Base-by-base conservation (phyloP, 2,113 vertebrate species). In the Solea senegalensis region DNA sequence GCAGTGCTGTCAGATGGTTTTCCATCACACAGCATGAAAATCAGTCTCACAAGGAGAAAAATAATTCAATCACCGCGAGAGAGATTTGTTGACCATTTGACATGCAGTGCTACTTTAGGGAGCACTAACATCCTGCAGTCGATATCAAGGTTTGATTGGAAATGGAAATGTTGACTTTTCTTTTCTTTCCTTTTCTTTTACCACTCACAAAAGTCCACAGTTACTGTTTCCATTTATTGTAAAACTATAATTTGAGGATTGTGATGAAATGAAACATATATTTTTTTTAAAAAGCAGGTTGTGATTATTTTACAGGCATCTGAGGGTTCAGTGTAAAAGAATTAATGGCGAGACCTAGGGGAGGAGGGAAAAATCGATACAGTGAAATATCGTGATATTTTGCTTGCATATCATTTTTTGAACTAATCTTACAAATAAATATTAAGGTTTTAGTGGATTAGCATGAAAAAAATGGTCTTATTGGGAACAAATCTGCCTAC, bases 1-100 rank as follows among this genome's bases (percentile, higher is more conserved):
- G 15, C 56, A 28, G 69, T 40, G 69, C 69, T 28, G 64, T 39
- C 48, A 43, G 43, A 76, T 50, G 13, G 13, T 15, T 50, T 67
- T 68, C 56, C 40, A 50, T 21, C 15, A n/a, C 8, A 7, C 28
- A 46, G 61, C 1, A 26, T 64, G 8, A 69, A 59, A 65, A 71
- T 63, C 41, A 50, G 13, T 46, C 57, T 55, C 52, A 65, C 49
- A 50, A 53, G 41, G 12, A 62, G 11, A 49, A 16, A 10, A 71
- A 46, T 52, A 43, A 50, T 27, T 74, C 7, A 26, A 28, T 54
- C 50, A 45, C 3, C 7, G 13, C 46, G 4, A 26, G 40, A 70
- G 2, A 44, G 16, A 65, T 56, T 68, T 49, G n/a, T 13, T 5
- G 44, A 51, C 14, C 15, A 13, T 11, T 11, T 59, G 40, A 26